A percentile compares a stretch with the other conserved stretches of the same genome.
These are phyloP conservation scores for Pegoplata infirma DNA, from an alignment of 2,888 invertebrate genomes.

Conservation along the genomic window DNA sequence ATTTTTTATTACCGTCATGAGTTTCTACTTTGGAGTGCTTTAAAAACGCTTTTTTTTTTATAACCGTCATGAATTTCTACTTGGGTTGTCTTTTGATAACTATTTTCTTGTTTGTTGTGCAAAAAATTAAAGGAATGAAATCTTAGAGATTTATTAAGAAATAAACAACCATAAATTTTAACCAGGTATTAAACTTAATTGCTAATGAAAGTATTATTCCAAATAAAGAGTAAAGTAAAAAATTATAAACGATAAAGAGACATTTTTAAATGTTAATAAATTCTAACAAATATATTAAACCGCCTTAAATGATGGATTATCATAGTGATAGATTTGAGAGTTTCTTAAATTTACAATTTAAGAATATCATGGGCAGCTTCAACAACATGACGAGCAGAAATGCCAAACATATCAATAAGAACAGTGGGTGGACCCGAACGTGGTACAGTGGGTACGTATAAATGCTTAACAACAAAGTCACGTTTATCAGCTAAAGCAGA, in stretches of 20 bases:
- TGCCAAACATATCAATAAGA: constrained; percentile 92
- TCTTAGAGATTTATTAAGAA: constrained; percentile 29
- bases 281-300: constrained; percentile 10
- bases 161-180: constrained; percentile 41
- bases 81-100: constrained; percentile 31
- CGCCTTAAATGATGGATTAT: not conserved
- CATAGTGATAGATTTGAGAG: constrained; percentile 1
- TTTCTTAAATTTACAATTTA: constrained; percentile 77
- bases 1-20: too few relatives aligned
- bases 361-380: constrained; percentile 84
- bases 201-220: constrained; percentile 14
- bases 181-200: constrained; percentile 43
- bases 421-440: constrained; percentile 94
- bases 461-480: constrained; percentile 85
- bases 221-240: constrained; percentile 18
- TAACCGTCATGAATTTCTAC: too few relatives aligned
- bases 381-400: constrained; percentile 89
- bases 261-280: constrained; percentile 18
- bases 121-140: constrained; percentile 44
- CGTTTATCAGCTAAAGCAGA: constrained; percentile 87
- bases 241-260: constrained; percentile 18
- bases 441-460: constrained; percentile 91
- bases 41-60: too few relatives aligned
- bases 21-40: too few relatives aligned
- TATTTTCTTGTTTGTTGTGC: not conserved